These are phyloP conservation scores for Craseonycteris thonglongyai DNA, from an alignment of 2,113 vertebrate genomes.

Conservation along the genomic window DNA sequence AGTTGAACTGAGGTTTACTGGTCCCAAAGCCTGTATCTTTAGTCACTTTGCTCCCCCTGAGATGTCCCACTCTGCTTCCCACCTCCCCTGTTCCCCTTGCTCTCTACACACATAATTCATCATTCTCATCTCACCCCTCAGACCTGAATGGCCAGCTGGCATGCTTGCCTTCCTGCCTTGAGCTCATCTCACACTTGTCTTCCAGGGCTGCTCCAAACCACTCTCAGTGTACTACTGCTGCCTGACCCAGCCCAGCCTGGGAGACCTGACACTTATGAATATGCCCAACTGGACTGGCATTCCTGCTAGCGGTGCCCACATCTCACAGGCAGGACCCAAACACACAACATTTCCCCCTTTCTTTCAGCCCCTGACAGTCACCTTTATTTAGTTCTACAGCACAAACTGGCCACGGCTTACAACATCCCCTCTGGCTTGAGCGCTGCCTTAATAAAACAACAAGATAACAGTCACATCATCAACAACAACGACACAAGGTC, in stretches of 20 bases:
- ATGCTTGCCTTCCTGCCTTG: not conserved
- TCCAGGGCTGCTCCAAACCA: not conserved
- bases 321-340: not conserved
- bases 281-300: not conserved
- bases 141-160: not conserved
- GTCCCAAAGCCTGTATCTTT: not conserved
- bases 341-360: not conserved
- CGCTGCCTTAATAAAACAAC: not conserved
- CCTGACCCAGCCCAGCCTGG: not conserved
- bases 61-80: not conserved
- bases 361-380: not conserved
- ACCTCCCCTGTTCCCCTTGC: not conserved
- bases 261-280: not conserved
- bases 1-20: not conserved
- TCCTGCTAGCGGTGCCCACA: not conserved
- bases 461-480: not conserved
- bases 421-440: not conserved
- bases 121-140: not conserved
- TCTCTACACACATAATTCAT: not conserved
- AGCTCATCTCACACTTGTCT: not conserved
- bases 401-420: not conserved
- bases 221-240: not conserved
- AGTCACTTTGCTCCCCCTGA: not conserved
- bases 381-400: not conserved
- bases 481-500: not conserved